Conservation (phyloP, 2,797 vertebrate genomes). For the Chloroceryle amazona region DNA sequence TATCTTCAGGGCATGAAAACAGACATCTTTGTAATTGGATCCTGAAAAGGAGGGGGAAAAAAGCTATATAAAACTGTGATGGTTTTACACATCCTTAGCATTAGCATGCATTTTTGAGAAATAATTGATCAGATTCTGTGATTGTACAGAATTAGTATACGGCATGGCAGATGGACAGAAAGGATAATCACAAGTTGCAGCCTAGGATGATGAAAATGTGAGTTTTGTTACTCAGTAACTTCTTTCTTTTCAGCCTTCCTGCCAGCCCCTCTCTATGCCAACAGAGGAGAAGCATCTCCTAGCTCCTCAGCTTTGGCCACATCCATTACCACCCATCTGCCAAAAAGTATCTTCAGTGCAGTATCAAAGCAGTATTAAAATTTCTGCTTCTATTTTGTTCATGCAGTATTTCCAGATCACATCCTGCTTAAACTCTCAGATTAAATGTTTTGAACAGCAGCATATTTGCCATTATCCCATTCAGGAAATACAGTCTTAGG, state of each 20-base stretch:
- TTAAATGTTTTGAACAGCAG: conserved; percentile 11
- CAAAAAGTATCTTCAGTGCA: background rate
- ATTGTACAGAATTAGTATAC: background rate
- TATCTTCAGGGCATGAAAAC: conserved; percentile 42
- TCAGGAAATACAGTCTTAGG: background rate
- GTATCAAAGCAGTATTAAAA: background rate
- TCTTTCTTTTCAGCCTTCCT: background rate
- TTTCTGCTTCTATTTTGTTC: background rate
- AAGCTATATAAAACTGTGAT: background rate
- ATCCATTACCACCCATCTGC: background rate
- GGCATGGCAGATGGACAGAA: background rate
- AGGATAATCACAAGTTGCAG: background rate
- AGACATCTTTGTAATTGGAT: conserved; percentile 42
- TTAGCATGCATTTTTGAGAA: background rate
- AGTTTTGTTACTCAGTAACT: background rate
- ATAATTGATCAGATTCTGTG: background rate
- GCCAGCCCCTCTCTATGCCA: background rate
- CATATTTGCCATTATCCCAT: background rate
- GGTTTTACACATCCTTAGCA: background rate
- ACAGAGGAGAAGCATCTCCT: background rate
- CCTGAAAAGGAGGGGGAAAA: background rate
- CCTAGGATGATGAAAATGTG: background rate
- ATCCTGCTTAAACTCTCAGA: background rate
- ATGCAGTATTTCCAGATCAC: background rate
- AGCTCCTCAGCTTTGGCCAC: background rate